Percentiles rank a stretch among this genome's conserved stretches.
Evolutionary conservation across 2,113 vertebrate species (phyloP).

Genomic region (Pionites leucogaster): DNA sequence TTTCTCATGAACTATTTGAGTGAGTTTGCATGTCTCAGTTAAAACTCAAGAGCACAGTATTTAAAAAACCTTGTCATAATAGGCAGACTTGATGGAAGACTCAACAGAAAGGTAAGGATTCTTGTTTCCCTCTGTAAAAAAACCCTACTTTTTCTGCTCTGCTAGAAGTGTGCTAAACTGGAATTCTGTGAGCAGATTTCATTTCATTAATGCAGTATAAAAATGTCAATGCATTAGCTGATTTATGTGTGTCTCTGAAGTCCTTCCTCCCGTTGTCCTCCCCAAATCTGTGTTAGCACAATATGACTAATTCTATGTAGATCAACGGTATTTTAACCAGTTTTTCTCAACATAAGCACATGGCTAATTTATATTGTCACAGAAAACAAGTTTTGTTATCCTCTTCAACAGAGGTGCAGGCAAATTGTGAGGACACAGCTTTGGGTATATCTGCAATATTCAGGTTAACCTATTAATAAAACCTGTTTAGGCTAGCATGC

Average conservation of each 20-base stretch:
- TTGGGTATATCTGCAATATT: not conserved
- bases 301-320: not conserved
- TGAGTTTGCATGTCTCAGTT: not conserved
- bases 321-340: not conserved
- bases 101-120: not conserved
- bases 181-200: not conserved
- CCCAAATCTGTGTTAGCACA: not conserved
- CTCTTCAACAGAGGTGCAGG: not conserved
- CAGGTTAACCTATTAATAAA: not conserved
- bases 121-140: not conserved
- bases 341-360: not conserved
- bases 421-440: not conserved
- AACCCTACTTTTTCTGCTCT: not conserved
- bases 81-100: not conserved
- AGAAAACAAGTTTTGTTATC: not conserved
- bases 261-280: fast-evolving
- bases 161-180: not conserved
- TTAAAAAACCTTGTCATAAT: not conserved
- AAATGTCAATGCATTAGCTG: not conserved
- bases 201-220: not conserved
- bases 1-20: not conserved
- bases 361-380: not conserved
- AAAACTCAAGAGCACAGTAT: not conserved
- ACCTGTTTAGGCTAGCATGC: not conserved
- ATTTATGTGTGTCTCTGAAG: not conserved